Base-by-base conservation (phyloP, 2,888 invertebrate species). In the Zygothrica quintamaculata region DNA sequence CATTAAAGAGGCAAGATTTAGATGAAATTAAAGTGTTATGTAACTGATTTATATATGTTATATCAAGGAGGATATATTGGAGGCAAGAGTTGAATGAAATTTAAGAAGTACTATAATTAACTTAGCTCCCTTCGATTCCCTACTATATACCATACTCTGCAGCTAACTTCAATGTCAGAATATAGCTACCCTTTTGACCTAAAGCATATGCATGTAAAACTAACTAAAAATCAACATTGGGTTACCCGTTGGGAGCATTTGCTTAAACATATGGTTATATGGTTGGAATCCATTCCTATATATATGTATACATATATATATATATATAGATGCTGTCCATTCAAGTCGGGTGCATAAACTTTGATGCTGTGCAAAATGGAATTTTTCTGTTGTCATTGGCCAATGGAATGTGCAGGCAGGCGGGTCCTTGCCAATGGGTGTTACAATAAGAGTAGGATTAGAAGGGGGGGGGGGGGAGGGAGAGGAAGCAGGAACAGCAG, bases 301-400 rank as follows among this genome's bases (percentile, higher is more conserved):
- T n/a, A n/a, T 9, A 29, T 5, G 7, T n/a, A 2, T 5, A 29
- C 1, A 29, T 9, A n/a, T 29, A 9, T 29, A 9, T 5, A 9
- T 8, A n/a, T 29, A 31, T 4, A 2, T 3, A n/a, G 6, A n/a
- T 2, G 3, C 18, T 16, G 7, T n/a, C 22, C 11, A 31, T 34
- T 33, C 47, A 47, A 33, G n/a, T 7, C 58, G 51, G 55, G 44
- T 72, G 66, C 58, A 84, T 73, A 84, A 79, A 80, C 59, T 80
- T 80, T 69, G 65, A 52, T 25, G 42, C 29, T 25, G 31, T 25
- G 40, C 48, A 37, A 58, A 71, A 68, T 71, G 59, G 66, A 84
- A 69, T 80, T 72, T 72, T 65, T 52, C 69, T 61, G 82, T 70
- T 69, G 36, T 46, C 31, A n/a, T 11, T 8, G 16, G 15, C 9